These are phyloP conservation scores for Pogonognathellus flavescens DNA, from an alignment of 1,140 invertebrate species.

Conservation along the genomic window DNA sequence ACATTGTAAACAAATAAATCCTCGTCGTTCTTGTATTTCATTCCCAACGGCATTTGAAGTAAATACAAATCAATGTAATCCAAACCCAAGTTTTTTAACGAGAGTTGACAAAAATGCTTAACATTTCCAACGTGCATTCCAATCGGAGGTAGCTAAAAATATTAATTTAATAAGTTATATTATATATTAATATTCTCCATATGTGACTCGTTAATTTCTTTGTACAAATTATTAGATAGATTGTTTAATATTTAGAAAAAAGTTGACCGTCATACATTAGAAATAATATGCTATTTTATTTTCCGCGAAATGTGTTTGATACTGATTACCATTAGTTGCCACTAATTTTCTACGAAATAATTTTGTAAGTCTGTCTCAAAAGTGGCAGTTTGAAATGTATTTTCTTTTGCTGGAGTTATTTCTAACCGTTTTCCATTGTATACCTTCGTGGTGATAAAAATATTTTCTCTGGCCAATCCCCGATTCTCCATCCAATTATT, in stretches of 20 bases:
- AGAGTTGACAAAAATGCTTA: constrained; percentile 56
- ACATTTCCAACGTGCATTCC: constrained; percentile 71
- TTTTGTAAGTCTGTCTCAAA: too few species aligned
- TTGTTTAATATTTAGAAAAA: too few species aligned
- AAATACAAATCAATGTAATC: constrained; percentile 35
- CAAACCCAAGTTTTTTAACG: constrained; percentile 5
- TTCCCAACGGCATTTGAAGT: constrained; percentile 38
- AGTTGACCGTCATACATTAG: too few species aligned
- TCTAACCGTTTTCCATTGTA: not conserved
- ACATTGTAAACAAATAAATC: constrained; percentile 32
- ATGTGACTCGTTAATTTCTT: too few species aligned
- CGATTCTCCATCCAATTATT: constrained; percentile 67
- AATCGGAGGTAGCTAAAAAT: constrained; percentile 67
- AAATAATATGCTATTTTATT: not conserved
- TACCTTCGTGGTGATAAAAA: constrained; percentile 71
- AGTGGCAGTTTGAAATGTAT: too few species aligned
- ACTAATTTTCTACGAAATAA: too few species aligned
- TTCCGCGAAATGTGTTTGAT: too few species aligned
- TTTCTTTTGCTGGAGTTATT: not conserved
- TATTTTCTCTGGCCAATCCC: constrained; percentile 69
- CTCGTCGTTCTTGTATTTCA: constrained; percentile 47
- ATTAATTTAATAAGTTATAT: too few species aligned
- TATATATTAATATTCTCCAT: too few species aligned
- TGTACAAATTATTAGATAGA: too few species aligned
- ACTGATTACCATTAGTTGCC: too few species aligned